Percentiles rank a stretch among this genome's conserved stretches.
phyloP scores from a whole-genome alignment of 2,113 vertebrate species.

The Equus przewalskii region DNA sequence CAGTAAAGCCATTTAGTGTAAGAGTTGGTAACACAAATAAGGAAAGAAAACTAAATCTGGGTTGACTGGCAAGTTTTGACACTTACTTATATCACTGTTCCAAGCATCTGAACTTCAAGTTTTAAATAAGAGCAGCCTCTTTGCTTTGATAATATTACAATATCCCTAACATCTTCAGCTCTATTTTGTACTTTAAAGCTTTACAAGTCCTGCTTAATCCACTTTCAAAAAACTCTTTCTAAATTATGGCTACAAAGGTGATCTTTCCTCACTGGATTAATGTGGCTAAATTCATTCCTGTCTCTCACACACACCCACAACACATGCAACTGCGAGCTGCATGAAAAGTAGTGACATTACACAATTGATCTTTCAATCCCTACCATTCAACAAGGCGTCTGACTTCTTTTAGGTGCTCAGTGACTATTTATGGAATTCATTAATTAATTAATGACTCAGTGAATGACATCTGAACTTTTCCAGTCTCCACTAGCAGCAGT shows the following conservation, averaged over 20 bases:
- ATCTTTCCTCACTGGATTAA: background rate
- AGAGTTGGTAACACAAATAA: background rate
- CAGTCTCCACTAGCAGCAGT: rapidly evolving
- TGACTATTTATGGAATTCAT: background rate
- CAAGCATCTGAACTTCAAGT: background rate
- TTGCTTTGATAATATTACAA: background rate
- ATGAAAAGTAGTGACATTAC: background rate
- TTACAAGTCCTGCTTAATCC: background rate
- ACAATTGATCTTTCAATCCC: background rate
- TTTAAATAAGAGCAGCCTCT: background rate
- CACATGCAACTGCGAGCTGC: background rate
- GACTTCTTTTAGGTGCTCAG: background rate
- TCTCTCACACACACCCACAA: background rate
- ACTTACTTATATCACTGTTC: background rate
- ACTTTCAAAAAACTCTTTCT: background rate
- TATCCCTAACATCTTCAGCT: background rate
- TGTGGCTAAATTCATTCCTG: background rate
- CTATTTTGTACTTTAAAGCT: background rate
- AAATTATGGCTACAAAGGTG: background rate
- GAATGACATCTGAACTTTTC: background rate
- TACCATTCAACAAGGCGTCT: background rate
- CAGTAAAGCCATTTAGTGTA: background rate
- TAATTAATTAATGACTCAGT: background rate
- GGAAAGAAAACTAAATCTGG: background rate
- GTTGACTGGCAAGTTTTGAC: background rate